Evolutionary conservation across 2,113 vertebrate species (phyloP), one percentile per base, ranked within the genome.

Genomic region (Pteropus alecto): DNA sequence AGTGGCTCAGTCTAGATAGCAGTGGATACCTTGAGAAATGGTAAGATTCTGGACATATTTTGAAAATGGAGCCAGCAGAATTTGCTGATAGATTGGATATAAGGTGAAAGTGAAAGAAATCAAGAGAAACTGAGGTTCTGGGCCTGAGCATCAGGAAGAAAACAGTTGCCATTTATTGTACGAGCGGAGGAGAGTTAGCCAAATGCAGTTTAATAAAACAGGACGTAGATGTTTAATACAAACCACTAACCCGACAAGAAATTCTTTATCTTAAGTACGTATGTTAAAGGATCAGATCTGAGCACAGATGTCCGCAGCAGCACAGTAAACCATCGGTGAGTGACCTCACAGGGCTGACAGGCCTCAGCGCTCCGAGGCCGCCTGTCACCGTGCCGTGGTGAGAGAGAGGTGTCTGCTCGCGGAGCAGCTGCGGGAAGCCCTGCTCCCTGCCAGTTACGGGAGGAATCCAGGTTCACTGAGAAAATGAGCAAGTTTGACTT

Each of bases 341-440:
- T 18, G 54, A 15, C 73, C 46, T 11, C 41, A 48, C 6, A 33
- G 41, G 26, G 6, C 38, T 46, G 5, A 41, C 58, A 35, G 18
- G 6, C 54, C n/a, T 18, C 18, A 43, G 71, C 78, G 38, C 26
- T n/a, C 2, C 33, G 48, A 87, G 70, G 14, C 33, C 3, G 6
- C 26, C 28, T 6, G 9, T n/a, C n/a, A 26, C 43, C 1, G 0
- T 33, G 68, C 54, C 5, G 46, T 2, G 18, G 14, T 1, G 10
- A 11, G 15, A 19, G 46, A 0, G 28, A 2, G 14, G 7, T 21
- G 28, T 46, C 46, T 88, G 46, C 22, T 56, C 8, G 16, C 22
- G 60, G 30, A 38, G 6, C 15, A 11, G 43, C 65, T n/a, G 0
- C 0, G 10, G 2, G 21, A 51, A 35, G 16, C 73, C 56, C 26